These are phyloP conservation scores for Sebastes iracundus DNA, from an alignment of 2,797 vertebrate genomes.

Conservation along the genomic window DNA sequence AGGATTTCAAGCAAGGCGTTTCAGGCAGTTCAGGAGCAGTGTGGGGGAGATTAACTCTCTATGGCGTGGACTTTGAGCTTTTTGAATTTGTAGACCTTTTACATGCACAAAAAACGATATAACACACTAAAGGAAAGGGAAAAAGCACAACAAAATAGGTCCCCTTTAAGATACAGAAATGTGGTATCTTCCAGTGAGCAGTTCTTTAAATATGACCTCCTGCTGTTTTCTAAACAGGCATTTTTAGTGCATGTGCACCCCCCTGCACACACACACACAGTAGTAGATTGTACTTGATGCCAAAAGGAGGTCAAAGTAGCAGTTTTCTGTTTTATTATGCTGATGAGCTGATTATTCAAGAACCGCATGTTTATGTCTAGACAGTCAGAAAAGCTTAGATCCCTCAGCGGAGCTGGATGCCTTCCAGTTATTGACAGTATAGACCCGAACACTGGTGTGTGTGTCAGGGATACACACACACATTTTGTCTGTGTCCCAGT, in stretches of 20 bases:
- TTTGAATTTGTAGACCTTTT: too few relatives aligned
- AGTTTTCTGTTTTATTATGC: constrained; percentile 66
- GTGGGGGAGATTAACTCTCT: too few relatives aligned
- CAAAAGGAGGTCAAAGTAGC: constrained; percentile 57
- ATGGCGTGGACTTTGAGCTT: too few relatives aligned
- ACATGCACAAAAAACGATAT: too few relatives aligned
- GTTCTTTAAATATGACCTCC: not conserved
- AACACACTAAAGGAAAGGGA: too few relatives aligned
- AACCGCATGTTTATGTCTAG: constrained; percentile 60
- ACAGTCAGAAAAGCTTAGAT: constrained; percentile 63
- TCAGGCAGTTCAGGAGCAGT: too few relatives aligned
- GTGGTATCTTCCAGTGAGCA: not conserved
- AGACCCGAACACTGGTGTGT: constrained; percentile 20
- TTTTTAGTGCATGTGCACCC: not conserved
- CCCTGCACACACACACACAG: not conserved
- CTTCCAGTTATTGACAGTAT: constrained; percentile 66
- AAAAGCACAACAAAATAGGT: too few relatives aligned
- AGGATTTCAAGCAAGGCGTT: too few relatives aligned
- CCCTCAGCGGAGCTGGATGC: constrained; percentile 61
- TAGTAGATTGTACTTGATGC: constrained; percentile 10
- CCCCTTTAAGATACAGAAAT: not conserved
- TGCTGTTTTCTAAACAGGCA: constrained; percentile 3
- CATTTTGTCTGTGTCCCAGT: constrained; percentile 41
- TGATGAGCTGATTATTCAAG: constrained; percentile 74
- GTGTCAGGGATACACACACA: constrained; percentile 18